Base-by-base conservation (phyloP, 2,888 invertebrate genomes). In the Tenthredo scrophulariae region DNA sequence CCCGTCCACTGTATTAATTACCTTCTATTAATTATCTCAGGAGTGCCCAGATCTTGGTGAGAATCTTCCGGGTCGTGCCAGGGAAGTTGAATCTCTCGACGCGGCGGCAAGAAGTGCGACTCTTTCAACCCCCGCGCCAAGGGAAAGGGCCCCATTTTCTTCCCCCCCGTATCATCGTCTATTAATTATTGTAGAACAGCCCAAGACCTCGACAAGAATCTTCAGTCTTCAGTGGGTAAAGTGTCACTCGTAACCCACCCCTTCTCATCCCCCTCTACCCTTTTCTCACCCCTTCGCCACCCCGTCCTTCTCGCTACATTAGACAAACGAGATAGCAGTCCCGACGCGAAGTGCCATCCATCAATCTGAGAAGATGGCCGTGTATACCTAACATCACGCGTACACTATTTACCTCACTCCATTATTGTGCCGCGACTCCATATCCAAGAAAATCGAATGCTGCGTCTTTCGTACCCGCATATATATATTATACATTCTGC, bases 311-410 rank as follows among this genome's bases (percentile, higher is more conserved):
- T n/a, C 54, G 80, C 58, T 85, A 62, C 80, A 67, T 83, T 83
- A 83, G 83, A 83, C 83, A 83, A 83, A 83, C 83, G 83, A 83
- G 83, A 67, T 83, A 83, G 83, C 83, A 83, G 65, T 83, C 67
- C 67, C 65, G 83, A 67, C 83, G 18, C 65, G 67, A 70, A 83
- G 83, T 83, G 65, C 83, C 83, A 83, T 83, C 83, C 83, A 83
- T 83, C 83, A 83, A 83, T 83, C 83, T 37, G 83, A 65, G 83
- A 50, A 83, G 70, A 83, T 83, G 70, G 70, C 67, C 46, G 29
- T 65, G 83, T 83, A 46, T 83, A 83, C 62, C 37, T 37, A 62
- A 80, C 62, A 40, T 80, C 15, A 18, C 33, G 62, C 58, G 62
- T 80, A 80, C 10, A 33, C 62, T 80, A 80, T 80, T 80, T 80